phyloP scores from a whole-genome alignment of 2,888 invertebrate species.

The Stenchaetothrips biformis region DNA sequence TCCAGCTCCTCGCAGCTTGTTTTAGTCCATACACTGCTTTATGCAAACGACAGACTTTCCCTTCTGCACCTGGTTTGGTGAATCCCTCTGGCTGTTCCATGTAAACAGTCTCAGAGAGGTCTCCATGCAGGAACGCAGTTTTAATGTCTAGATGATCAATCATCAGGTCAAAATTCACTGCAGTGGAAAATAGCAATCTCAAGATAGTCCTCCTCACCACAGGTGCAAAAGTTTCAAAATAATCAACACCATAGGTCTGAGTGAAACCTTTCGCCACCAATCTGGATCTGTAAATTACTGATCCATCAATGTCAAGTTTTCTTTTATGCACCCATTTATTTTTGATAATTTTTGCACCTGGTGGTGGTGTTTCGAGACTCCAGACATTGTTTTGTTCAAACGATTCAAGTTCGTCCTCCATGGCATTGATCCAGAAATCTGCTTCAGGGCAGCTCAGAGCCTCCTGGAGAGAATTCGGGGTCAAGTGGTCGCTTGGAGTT shows the following conservation, averaged over 20 bases:
- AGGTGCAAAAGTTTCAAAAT: conserved; percentile 36
- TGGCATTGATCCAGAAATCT: too few species aligned
- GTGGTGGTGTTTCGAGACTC: too few species aligned
- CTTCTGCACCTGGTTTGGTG: background rate
- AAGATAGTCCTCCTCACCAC: conserved; percentile 32
- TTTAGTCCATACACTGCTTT: conserved; percentile 34
- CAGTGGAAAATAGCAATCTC: conserved; percentile 31
- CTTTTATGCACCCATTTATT: too few species aligned
- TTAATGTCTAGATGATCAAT: conserved; percentile 36
- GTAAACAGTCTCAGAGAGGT: conserved; percentile 33
- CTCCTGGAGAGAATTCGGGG: too few species aligned
- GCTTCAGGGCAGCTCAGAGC: too few species aligned
- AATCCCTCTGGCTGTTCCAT: conserved; percentile 32
- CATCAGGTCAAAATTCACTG: conserved; percentile 32
- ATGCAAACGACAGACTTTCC: conserved; percentile 32
- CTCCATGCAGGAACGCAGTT: conserved; percentile 34
- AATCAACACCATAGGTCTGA: conserved; percentile 34
- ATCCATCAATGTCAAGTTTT: too few species aligned
- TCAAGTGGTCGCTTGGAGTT: too few species aligned
- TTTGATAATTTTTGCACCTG: too few species aligned
- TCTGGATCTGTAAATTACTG: too few species aligned
- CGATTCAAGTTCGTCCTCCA: too few species aligned
- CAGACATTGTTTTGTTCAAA: too few species aligned
- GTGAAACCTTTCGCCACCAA: conserved; percentile 34
- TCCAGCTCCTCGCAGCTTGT: conserved; percentile 33